A percentile compares a stretch with the other conserved stretches of the same genome.
These are phyloP conservation scores for Limnephilus rhombicus DNA, from an alignment of 2,888 invertebrate genomes.

Conservation along the genomic window DNA sequence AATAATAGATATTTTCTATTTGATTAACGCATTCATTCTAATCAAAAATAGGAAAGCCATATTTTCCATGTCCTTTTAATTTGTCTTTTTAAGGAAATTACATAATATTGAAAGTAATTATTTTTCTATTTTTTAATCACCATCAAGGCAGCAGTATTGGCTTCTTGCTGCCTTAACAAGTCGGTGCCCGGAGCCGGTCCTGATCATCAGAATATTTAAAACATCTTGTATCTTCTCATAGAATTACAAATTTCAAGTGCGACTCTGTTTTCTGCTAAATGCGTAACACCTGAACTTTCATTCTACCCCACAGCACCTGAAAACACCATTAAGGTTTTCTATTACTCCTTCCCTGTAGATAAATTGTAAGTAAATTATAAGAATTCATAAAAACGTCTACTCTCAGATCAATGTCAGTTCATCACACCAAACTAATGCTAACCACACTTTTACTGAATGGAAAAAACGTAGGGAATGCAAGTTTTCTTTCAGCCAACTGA, in stretches of 20 bases:
- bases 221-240: neutral
- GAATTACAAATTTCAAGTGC: neutral
- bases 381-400: neutral
- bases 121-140: too few species aligned
- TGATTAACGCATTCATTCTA: too few species aligned
- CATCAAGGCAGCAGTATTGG: too few species aligned
- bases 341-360: neutral
- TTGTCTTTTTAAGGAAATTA: too few species aligned
- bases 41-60: too few species aligned
- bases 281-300: neutral
- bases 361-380: neutral
- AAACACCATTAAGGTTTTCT: neutral
- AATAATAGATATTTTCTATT: too few species aligned
- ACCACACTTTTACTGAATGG: neutral
- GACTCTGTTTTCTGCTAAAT: conserved; percentile 20
- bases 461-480: neutral
- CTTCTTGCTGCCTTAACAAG: too few species aligned
- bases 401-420: neutral
- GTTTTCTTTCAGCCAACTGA: neutral
- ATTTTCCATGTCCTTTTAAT: too few species aligned
- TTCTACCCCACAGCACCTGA: neutral
- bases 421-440: neutral
- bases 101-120: too few species aligned
- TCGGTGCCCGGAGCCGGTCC: too few species aligned
- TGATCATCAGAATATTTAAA: neutral